Evolutionary conservation across 1,140 invertebrate genomes (phyloP).

Genomic region (Aporrectodea caliginosa): DNA sequence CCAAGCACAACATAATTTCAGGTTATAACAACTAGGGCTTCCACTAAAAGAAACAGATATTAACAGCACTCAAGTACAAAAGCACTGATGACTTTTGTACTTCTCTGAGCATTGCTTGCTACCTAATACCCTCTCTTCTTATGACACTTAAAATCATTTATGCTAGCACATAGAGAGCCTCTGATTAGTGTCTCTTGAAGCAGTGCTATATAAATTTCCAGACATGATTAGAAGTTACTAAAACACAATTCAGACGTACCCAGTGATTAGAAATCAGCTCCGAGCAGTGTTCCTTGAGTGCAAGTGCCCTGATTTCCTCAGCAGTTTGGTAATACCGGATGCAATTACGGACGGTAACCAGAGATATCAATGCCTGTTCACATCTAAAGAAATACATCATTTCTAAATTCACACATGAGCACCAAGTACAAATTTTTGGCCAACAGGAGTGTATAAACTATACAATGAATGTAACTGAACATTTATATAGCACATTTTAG

Average conservation of each 20-base stretch:
- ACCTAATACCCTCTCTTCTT: too few species aligned
- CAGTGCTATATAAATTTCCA: too few species aligned
- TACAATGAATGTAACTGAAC: not conserved
- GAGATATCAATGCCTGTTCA: conserved; percentile 79
- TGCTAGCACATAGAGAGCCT: too few species aligned
- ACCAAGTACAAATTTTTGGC: not conserved
- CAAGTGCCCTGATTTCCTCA: conserved; percentile 76
- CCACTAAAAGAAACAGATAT: too few species aligned
- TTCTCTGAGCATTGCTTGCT: too few species aligned
- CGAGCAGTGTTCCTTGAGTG: conserved; percentile 80
- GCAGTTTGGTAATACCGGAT: conserved; percentile 86
- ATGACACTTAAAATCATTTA: too few species aligned
- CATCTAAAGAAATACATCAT: conserved; percentile 63
- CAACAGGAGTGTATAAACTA: not conserved
- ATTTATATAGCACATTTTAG: not conserved
- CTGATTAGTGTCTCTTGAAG: too few species aligned
- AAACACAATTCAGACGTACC: conserved; percentile 62
- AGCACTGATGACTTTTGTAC: too few species aligned
- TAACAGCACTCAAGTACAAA: too few species aligned
- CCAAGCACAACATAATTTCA: too few species aligned
- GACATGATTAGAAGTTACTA: too few species aligned
- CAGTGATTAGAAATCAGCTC: conserved; percentile 87
- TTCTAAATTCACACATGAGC: not conserved
- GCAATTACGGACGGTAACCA: conserved; percentile 80
- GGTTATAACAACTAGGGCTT: too few species aligned